Conservation (phyloP, 1,140 invertebrate species). For the Babylonia areolata region DNA sequence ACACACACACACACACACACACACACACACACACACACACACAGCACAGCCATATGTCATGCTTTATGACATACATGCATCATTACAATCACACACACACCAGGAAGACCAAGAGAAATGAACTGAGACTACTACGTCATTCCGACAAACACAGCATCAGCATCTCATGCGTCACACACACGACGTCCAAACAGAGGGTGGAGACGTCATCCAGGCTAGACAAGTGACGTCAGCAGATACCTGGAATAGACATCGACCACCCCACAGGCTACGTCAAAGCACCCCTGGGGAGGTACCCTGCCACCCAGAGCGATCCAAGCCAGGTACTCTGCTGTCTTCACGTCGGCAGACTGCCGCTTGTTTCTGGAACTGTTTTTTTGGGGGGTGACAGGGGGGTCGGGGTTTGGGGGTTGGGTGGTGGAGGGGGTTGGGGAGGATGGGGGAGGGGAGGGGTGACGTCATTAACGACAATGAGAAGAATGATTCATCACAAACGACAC, state of each 20-base stretch:
- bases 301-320: conserved; percentile 57
- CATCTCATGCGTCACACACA: too few relatives aligned
- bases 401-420: not conserved
- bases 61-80: too few relatives aligned
- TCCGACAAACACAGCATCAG: too few relatives aligned
- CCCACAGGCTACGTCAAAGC: conserved; percentile 54
- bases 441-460: not conserved
- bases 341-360: conserved; percentile 57
- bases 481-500: not conserved
- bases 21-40: too few relatives aligned
- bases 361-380: conserved; percentile 41
- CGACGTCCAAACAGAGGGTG: too few relatives aligned
- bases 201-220: not conserved
- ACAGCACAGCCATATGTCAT: too few relatives aligned
- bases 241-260: conserved; percentile 54
- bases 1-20: too few relatives aligned
- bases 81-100: too few relatives aligned
- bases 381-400: too few relatives aligned
- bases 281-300: conserved; percentile 42
- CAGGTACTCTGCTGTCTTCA: conserved; percentile 53
- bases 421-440: not conserved
- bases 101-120: too few relatives aligned
- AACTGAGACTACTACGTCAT: too few relatives aligned
- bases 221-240: conserved; percentile 32
- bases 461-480: not conserved